Evolutionary conservation across 2,113 vertebrate genomes (phyloP).

Genomic region (Mandrillus leucophaeus): DNA sequence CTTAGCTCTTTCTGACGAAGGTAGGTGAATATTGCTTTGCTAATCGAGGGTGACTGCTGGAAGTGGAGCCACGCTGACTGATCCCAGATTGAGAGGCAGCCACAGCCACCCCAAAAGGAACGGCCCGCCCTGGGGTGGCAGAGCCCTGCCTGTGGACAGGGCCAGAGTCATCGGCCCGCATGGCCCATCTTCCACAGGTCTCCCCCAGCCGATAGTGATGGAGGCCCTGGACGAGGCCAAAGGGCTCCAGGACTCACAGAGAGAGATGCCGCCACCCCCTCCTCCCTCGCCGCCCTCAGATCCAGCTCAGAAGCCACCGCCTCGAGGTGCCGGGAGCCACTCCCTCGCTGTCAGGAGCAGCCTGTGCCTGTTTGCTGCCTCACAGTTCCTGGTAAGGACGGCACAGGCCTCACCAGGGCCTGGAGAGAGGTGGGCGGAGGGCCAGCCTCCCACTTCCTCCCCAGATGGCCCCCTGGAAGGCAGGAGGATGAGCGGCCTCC

Average conservation of each 20-base stretch:
- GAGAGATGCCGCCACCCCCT: slow-evolving; percentile 77
- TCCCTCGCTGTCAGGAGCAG: slow-evolving; percentile 86
- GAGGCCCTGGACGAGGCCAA: slow-evolving; percentile 79
- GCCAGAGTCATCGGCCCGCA: background rate
- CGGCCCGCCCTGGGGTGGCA: background rate
- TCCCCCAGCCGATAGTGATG: slow-evolving; percentile 80
- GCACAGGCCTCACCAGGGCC: background rate
- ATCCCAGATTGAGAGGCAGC: slow-evolving; percentile 76
- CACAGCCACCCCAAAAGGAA: slow-evolving; percentile 51
- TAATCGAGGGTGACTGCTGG: slow-evolving; percentile 82
- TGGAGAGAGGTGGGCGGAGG: background rate
- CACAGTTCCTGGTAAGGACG: slow-evolving; percentile 92
- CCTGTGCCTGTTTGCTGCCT: slow-evolving; percentile 89
- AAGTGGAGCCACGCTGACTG: slow-evolving; percentile 75
- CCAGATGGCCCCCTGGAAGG: background rate
- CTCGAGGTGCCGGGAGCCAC: slow-evolving; percentile 83
- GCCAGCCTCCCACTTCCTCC: background rate
- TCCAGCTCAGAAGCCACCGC: slow-evolving; percentile 75
- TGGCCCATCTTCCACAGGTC: slow-evolving; percentile 75
- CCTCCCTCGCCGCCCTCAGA: slow-evolving; percentile 77
- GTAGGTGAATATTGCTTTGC: slow-evolving; percentile 84
- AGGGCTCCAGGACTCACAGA: slow-evolving; percentile 70
- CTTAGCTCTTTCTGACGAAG: slow-evolving; percentile 84
- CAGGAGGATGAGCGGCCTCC: background rate
- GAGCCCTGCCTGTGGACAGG: background rate